Base-by-base conservation (phyloP, 2,888 invertebrate genomes). In the Harmothoe impar region DNA sequence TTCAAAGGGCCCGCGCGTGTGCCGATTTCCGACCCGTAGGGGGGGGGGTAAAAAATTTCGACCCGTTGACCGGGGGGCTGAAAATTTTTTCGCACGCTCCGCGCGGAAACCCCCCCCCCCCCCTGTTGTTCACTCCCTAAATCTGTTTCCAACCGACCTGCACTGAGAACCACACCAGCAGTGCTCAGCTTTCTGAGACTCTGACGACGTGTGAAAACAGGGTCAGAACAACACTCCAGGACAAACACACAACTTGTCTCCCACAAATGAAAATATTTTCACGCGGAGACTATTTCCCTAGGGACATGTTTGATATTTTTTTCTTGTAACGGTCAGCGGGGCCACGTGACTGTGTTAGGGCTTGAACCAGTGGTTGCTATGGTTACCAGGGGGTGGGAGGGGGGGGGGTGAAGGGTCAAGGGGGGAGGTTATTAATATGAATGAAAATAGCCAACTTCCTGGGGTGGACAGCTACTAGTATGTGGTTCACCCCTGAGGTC, bases 221-320 rank as follows among this genome's bases (percentile, higher is more conserved):
- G 62, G 3, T 20, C 23, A 62, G n/a, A 62, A n/a, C 20, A 62
- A n/a, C 23, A 62, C 23, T 5, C 20, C 20, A 62, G 62, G 20
- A 20, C 10, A 62, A 20, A 62, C 62, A 62, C 23, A 62, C 62
- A n/a, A n/a, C 15, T n/a, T 62, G 10, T 62, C 1, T 62, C 23
- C n/a, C n/a, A 1, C 62, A 62, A 62, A 62, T n/a, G n/a, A 62
- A 62, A 62, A 62, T n/a, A 62, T 62, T 62, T 62, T n/a, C n/a
- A 62, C 23, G 43, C 5, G 43, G 23, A 62, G 23, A 62, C 62
- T n/a, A 62, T 62, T n/a, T 62, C 62, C 62, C 62, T 62, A 20
- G 15, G 20, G 62, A n/a, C 62, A 20, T n/a, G 62, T n/a, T n/a
- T n/a, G 20, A 3, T 62, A 62, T n/a, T 62, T 62, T 54, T 15